Evolutionary conservation across 2,797 vertebrate species (phyloP), one percentile per base, ranked within the genome.

Genomic region (Enteromius viviparus): DNA sequence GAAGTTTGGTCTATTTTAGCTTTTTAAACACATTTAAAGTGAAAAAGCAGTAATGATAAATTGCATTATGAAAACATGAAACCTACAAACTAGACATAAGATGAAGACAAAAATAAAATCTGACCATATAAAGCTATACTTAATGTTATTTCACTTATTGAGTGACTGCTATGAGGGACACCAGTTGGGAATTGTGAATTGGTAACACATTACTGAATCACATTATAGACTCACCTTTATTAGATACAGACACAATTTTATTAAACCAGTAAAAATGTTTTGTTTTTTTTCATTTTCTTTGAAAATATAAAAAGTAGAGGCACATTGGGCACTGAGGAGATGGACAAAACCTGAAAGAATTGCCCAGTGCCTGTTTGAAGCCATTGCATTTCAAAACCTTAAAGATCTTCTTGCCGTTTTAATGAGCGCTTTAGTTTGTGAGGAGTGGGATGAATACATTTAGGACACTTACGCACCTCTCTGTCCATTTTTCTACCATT

Each of bases 401-500:
- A 53, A 77, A 68, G 58, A 76, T 72, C 83, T 81, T 78, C 29
- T 71, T 26, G 76, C 80, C 53, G 26, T 72, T 86, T 86, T 87
- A 86, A 87, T 78, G 66, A 86, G 85, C 84, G 60, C 29, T 32
- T 81, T 34, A 4, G 51, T 80, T 86, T 65, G 81, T 85, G 83
- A 51, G 55, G 37, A 49, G 58, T 64, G 11, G 76, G 45, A 55
- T 60, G 49, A 88, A 85, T 69, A 70, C 12, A 76, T 74, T 85
- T 81, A 40, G 17, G 34, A 70, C 42, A 70, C 51, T 83, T 42
- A 19, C 69, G 42, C 49, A 55, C 47, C 70, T 68, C 81, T 77
- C 55, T 80, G 53, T 64, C 53, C 26, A 81, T 72, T 84, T 77
- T 17, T 32, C 42, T 47, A 51, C 21, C 21, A 64, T 34, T 65